Base-by-base conservation (phyloP, 2,888 invertebrate genomes). In the Ormia ochracea region DNA sequence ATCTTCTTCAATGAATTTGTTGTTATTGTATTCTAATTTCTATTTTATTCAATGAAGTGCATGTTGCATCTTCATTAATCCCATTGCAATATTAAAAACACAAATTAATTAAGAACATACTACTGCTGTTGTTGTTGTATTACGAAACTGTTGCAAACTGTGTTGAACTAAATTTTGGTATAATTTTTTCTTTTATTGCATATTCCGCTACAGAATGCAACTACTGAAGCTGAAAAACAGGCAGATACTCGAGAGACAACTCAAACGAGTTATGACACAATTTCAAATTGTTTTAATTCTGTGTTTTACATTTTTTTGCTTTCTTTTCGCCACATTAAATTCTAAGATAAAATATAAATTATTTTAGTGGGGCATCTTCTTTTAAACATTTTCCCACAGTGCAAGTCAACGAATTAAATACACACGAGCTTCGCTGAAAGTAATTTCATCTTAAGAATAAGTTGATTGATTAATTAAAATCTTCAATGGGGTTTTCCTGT, bases 201-300 rank as follows among this genome's bases (percentile, higher is more conserved):
- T 10, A 56, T 28, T 50, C 19, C n/a, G 17, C 9, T n/a, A 28
- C 12, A 38, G 21, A 41, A 54, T 41, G 31, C 38, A 38, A 56
- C 45, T 14, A 28, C 31, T 21, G 14, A 56, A 45, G 19, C 7
- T 38, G 12, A 52, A 5, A 12, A 2, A 36, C 12, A 23, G 17
- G 31, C 21, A 14, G 9, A 41, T 4, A n/a, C 2, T 23, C 21
- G 31, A 4, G 38, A 23, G 17, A 14, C 38, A 38, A 14, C 19
- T 54, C 17, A 45, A 56, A 73, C 73, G 7, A 66, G 74, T 74
- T 74, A 50, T 66, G 74, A 74, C 74, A 66, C 66, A 74, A 74
- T 74, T 74, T 56, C 19, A 56, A 38, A 56, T 50, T 61, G 41
- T 61, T 72, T 50, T 58, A 38, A 50, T 59, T 48, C 6, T 21